These are phyloP conservation scores for Chrysomela aeneicollis DNA, from an alignment of 2,888 invertebrate genomes.

Conservation along the genomic window DNA sequence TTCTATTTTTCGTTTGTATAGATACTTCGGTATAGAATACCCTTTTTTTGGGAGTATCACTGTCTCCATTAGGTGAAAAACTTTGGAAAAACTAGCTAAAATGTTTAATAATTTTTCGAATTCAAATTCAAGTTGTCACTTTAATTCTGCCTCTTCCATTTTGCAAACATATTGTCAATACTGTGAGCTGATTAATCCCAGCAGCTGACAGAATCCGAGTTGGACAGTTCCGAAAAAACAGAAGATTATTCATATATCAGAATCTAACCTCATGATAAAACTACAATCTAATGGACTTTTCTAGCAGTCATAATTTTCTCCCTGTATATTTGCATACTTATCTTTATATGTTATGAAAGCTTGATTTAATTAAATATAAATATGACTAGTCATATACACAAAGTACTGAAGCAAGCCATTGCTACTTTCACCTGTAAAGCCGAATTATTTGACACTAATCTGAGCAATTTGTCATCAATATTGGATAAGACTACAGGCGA, in stretches of 20 bases:
- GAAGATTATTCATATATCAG: no score
- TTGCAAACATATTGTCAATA: no score
- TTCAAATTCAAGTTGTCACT: no score
- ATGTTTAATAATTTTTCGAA: no score
- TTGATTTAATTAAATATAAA: neutral
- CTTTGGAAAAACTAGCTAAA: no score
- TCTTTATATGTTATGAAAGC: neutral
- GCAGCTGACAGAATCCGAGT: no score
- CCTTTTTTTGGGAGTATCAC: constrained; percentile 32
- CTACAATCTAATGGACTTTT: no score
- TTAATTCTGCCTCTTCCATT: no score
- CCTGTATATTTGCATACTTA: neutral
- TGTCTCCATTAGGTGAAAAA: neutral
- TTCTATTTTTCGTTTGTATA: constrained; percentile 44
- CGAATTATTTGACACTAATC: constrained; percentile 69
- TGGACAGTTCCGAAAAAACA: no score
- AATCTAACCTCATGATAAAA: no score
- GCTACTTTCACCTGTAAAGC: constrained; percentile 72
- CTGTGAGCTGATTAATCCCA: no score
- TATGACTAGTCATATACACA: constrained; percentile 55
- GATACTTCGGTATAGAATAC: constrained; percentile 42
- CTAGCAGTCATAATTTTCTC: no score
- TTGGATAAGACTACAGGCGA: constrained; percentile 73
- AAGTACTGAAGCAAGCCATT: constrained; percentile 75
- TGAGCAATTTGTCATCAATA: constrained; percentile 70